These are phyloP conservation scores for Myoxocephalus aenaeus DNA, from an alignment of 2,797 vertebrate genomes.

Conservation along the genomic window DNA sequence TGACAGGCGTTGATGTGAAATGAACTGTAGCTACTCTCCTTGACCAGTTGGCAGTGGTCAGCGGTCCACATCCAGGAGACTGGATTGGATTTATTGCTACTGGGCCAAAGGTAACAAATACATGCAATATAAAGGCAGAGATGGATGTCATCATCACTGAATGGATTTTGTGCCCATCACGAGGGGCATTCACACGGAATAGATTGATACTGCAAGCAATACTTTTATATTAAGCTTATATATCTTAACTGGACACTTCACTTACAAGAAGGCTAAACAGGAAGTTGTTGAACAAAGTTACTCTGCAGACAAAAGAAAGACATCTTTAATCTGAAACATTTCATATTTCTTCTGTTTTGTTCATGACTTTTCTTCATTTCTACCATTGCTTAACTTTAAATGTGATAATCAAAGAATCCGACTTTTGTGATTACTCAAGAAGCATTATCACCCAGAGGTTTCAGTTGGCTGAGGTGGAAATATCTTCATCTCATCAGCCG, in stretches of 20 bases:
- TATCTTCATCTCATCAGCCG: slow-evolving; percentile 81
- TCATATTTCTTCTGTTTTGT: not conserved
- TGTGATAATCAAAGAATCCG: slow-evolving; percentile 27
- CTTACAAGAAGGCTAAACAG: slow-evolving; percentile 69
- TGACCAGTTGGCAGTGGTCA: slow-evolving; percentile 86
- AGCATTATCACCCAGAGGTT: slow-evolving; percentile 52
- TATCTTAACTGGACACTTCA: slow-evolving; percentile 76
- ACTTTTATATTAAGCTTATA: slow-evolving; percentile 77
- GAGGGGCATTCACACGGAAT: slow-evolving; percentile 83
- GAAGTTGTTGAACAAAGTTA: slow-evolving; percentile 47
- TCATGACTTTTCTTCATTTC: not conserved
- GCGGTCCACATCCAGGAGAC: slow-evolving; percentile 83
- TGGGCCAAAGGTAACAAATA: slow-evolving; percentile 88
- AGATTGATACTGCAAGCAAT: slow-evolving; percentile 83
- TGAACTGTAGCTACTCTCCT: slow-evolving; percentile 84
- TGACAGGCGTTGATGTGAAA: slow-evolving; percentile 76
- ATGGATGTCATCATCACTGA: slow-evolving; percentile 81
- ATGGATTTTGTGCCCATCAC: slow-evolving; percentile 83
- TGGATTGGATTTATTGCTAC: slow-evolving; percentile 87
- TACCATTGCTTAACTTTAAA: slow-evolving; percentile 19
- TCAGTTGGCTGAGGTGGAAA: slow-evolving; percentile 64
- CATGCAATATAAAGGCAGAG: slow-evolving; percentile 81
- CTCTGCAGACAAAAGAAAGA: slow-evolving; percentile 11
- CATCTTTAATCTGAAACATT: slow-evolving; percentile 22
- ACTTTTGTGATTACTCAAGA: slow-evolving; percentile 48